Base-by-base conservation (phyloP, 1,140 invertebrate genomes). In the Tetramorium simillimum region DNA sequence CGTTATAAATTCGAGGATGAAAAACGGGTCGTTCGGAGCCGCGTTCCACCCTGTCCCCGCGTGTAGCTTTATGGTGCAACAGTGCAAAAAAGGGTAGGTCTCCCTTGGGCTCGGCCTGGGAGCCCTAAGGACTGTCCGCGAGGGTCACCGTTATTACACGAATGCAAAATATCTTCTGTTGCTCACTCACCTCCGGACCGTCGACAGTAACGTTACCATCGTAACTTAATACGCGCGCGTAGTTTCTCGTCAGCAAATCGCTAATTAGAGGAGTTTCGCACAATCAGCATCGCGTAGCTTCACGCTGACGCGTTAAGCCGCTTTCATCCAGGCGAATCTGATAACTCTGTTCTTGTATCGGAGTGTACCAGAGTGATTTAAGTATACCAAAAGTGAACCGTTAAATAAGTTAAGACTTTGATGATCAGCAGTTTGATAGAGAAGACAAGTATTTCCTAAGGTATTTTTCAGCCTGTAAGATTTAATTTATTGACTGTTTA, bases 91-190 rank as follows among this genome's bases (percentile, higher is more conserved):
- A 91, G 89, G 92, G 86, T 88, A 86, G 46, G 81, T 87, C 88
- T 88, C 86, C 85, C 85, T 87, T 53, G 56, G 87, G 90, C 81
- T 86, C 58, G 72, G 89, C 82, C 82, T 49, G 77, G 33, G 16
- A 69, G 56, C 67, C 76, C 91, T 89, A 92, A 91, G 87, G 82
- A 85, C 46, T 46, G 53, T 72, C 46, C 84, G 80, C 60, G 40
- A 90, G 91, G 90, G 86, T 89, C 89, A 76, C 92, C 92, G 91
- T 93, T 93, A 94, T 94, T 93, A 91, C 88, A 85, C 90, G 86
- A 93, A 93, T 92, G 88, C 90, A 88, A 93, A 93, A 92, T 92
- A 89, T 92, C 89, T 90, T 91, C 92, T 73, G 88, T 73, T 85
- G 92, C 90, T 94, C 93, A 94, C 87, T 93, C 90, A 90, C 88